Base-by-base conservation (phyloP, 2,113 vertebrate genomes). In the Cryptomyrus ogoouensis region DNA sequence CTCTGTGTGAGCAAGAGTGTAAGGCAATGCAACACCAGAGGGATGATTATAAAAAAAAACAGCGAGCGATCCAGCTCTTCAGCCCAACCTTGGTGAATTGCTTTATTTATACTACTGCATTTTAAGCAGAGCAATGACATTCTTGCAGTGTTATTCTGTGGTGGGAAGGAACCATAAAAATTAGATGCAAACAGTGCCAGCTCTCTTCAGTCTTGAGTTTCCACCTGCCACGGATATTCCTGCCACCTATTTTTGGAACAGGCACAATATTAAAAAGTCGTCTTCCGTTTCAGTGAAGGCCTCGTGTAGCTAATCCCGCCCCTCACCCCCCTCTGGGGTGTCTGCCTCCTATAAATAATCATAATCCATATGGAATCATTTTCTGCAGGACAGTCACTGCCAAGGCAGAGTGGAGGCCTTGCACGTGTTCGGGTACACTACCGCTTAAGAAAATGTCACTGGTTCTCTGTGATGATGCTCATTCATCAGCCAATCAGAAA, bases 211-310 rank as follows among this genome's bases (percentile, higher is more conserved):
- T 83, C 27, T 83, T n/a, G 17, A 58, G 12, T 27, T 10, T 80
- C 46, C 44, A 35, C 47, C 31, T 53, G 47, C 17, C 66, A 10
- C 5, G 5, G 17, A 87, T 87, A 42, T 87, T 89, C 42, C 87
- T 52, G 52, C 46, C 9, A 31, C 39, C 89, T 89, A 89, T 89
- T 89, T 84, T 89, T 42, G 52, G 89, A 89, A 53, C 19, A 42
- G 49, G 50, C n/a, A n/a, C 80, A 89, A 89, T 85, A 80, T 58
- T 83, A 89, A 89, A n/a, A 89, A 84, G 52, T 83, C 39, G 0
- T 56, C 77, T 85, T 84, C 77, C 12, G 27, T 89, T 89, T 89
- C 80, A 15, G 42, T 53, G n/a, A 50, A 62, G 89, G 84, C 89
- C 89, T 85, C 24, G 39, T 27, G 35, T 49, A 3, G 89, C 31